Evolutionary conservation across 2,888 invertebrate species (phyloP).

Genomic region (Opisthograptis luteolata): DNA sequence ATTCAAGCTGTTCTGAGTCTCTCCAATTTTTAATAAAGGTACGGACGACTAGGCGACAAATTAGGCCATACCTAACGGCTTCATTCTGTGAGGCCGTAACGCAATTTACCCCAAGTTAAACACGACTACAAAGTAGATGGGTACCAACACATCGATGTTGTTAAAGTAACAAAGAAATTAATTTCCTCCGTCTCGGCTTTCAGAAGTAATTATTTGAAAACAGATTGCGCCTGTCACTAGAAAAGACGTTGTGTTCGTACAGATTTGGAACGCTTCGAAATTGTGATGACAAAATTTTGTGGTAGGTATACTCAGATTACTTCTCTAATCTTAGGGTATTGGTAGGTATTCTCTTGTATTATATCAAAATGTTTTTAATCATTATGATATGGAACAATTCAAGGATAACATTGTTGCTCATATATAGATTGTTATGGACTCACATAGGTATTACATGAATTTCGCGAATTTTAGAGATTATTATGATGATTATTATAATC

Average conservation of each 20-base stretch:
- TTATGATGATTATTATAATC: no score
- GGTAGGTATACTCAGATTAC: no score
- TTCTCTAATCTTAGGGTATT: no score
- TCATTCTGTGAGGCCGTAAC: no score
- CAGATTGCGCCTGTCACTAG: slow-evolving; percentile 76
- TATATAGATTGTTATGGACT: no score
- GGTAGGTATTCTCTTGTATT: no score
- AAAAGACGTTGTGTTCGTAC: slow-evolving; percentile 51
- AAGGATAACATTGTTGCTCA: no score
- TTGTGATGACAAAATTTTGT: neutral
- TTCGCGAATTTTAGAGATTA: no score
- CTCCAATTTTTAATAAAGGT: slow-evolving; percentile 15
- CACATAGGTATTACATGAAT: no score
- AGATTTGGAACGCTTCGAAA: slow-evolving; percentile 38
- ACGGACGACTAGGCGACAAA: slow-evolving; percentile 22
- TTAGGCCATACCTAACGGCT: no score
- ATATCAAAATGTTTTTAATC: no score
- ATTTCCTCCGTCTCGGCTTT: slow-evolving; percentile 74
- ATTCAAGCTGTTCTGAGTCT: neutral
- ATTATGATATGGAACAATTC: no score
- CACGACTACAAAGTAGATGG: slow-evolving; percentile 38
- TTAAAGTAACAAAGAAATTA: slow-evolving; percentile 75
- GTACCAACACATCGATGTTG: slow-evolving; percentile 55
- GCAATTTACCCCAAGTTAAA: slow-evolving; percentile 29
- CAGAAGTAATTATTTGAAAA: slow-evolving; percentile 79